Evolutionary conservation across 2,888 invertebrate species (phyloP), one percentile per base, ranked within the genome.

Genomic region (Aphidius colemani): DNA sequence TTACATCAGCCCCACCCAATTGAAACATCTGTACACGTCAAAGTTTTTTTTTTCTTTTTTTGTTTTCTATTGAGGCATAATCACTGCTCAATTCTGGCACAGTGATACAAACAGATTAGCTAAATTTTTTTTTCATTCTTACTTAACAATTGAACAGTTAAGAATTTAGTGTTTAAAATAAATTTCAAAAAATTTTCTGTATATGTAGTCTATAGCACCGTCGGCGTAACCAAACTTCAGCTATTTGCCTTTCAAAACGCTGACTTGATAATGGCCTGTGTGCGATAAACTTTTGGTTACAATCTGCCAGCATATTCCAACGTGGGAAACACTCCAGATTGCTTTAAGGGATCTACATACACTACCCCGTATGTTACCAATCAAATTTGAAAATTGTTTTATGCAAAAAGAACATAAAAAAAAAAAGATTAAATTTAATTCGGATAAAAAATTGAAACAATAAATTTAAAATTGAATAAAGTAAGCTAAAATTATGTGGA

Each of bases 221-320:
- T 63, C 63, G 67, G 66, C 64, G 76, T 75, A 67, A 77, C 75
- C 64, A 74, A 74, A 60, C 69, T 75, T 62, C 59, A 61, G 61
- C 69, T 69, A 70, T 75, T 74, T 74, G 72, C 72, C 72, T 72
- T 71, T 67, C 71, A 71, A 72, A 74, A 71, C 71, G 72, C 70
- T 73, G 74, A 75, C 69, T 72, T 66, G 69, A 70, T 70, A 70
- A 76, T 72, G 69, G 67, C 55, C 69, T 64, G 67, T 66, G 60
- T 48, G 63, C 53, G 59, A 69, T 72, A 69, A 57, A 74, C 72
- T 72, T 67, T 64, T 59, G 53, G 62, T 50, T 67, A 67, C 70
- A 69, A 70, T 70, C 70, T 66, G 65, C 62, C 66, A 55, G 68
- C 53, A 67, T 64, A 69, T 66, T 65, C 64, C 60, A 61, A 58